Conservation (phyloP, 2,888 invertebrate genomes). For the Acanthosoma haemorrhoidale region DNA sequence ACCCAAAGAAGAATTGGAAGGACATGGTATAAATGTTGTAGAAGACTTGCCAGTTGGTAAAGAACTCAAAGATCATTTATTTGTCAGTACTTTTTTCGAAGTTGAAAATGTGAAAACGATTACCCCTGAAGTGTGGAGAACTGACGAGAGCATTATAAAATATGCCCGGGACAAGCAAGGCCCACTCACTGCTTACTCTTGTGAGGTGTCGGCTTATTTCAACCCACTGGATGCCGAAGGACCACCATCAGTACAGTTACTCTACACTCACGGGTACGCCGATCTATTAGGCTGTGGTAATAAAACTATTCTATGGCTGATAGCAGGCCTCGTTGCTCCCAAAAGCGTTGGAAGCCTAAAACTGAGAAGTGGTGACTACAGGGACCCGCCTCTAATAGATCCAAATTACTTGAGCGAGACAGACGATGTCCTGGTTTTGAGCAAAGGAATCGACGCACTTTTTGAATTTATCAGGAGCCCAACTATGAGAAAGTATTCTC, state of each 20-base stretch:
- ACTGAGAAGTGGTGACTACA: not conserved
- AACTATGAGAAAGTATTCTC: constrained; percentile 12
- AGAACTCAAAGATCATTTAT: constrained; percentile 18
- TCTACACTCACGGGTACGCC: not conserved
- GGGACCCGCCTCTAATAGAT: constrained; percentile 21
- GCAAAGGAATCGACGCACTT: not conserved
- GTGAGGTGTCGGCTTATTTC: not conserved
- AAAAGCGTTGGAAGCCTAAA: not conserved
- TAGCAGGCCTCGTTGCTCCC: not conserved
- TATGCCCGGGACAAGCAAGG: constrained; percentile 10
- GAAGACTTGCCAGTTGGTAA: constrained; percentile 21
- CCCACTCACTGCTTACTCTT: not conserved
- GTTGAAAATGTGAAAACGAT: not conserved
- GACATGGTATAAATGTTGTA: not conserved
- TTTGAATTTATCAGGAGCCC: not conserved
- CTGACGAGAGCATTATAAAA: not conserved
- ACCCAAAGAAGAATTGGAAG: constrained; percentile 9
- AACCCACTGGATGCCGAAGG: not conserved
- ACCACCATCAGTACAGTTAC: not conserved
- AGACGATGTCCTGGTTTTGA: not conserved
- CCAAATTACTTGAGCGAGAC: not conserved
- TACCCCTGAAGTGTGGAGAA: not conserved
- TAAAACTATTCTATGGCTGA: not conserved
- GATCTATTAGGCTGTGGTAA: not conserved
- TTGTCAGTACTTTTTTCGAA: not conserved